Evolutionary conservation across 2,113 vertebrate genomes (phyloP).

Genomic region (Gadus macrocephalus): DNA sequence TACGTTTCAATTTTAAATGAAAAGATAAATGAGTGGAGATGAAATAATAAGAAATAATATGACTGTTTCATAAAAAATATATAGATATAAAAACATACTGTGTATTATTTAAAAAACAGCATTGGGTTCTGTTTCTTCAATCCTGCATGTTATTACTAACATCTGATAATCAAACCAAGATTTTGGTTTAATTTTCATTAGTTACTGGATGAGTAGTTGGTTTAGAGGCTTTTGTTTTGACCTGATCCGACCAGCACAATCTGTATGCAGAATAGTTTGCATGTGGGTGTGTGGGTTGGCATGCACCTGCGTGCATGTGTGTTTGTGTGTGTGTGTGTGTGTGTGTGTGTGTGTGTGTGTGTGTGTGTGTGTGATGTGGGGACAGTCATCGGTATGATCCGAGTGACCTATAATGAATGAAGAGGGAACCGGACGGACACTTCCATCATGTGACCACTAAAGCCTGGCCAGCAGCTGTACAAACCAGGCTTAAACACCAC

Average conservation of each 20-base stretch:
- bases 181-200: too few relatives aligned
- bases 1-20: not conserved
- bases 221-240: too few relatives aligned
- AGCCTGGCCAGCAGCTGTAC: slow-evolving; percentile 83
- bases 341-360: not conserved
- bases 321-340: not conserved
- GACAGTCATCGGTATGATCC: slow-evolving; percentile 22
- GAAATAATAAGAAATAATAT: not conserved
- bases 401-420: not conserved
- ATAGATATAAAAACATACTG: not conserved
- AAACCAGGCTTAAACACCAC: slow-evolving; percentile 81
- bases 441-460: slow-evolving; percentile 76
- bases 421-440: slow-evolving; percentile 55
- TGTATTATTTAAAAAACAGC: too few relatives aligned
- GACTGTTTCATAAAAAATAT: not conserved
- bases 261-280: not conserved
- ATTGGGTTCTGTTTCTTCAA: too few relatives aligned
- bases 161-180: too few relatives aligned
- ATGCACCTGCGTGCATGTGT: not conserved
- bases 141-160: too few relatives aligned
- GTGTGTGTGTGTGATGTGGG: slow-evolving; percentile 3
- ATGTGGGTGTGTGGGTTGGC: slow-evolving; percentile 3
- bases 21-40: not conserved
- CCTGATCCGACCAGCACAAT: too few relatives aligned
- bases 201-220: too few relatives aligned